Evolutionary conservation across 1,140 invertebrate genomes (phyloP).

Genomic region (Antheraea mylitta): DNA sequence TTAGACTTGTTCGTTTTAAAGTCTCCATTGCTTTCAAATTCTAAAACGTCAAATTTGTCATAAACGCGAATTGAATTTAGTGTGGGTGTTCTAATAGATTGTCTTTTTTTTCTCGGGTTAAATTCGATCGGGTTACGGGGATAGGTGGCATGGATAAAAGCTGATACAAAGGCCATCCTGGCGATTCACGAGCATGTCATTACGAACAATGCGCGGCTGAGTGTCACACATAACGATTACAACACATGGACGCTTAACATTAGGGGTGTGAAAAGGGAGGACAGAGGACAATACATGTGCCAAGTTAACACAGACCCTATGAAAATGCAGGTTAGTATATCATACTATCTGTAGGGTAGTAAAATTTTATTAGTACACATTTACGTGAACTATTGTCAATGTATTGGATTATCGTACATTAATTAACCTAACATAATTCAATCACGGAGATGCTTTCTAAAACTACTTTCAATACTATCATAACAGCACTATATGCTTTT

Average conservation of each 20-base stretch:
- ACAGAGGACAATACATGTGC: constrained; percentile 94
- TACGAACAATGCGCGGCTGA: constrained; percentile 91
- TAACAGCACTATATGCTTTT: too few species aligned
- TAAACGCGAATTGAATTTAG: background rate
- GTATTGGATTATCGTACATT: too few species aligned
- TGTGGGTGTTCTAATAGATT: background rate
- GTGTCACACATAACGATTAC: constrained; percentile 92
- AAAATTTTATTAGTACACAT: too few species aligned
- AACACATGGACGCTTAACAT: constrained; percentile 94
- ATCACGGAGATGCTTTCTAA: too few species aligned
- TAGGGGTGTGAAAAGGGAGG: constrained; percentile 88
- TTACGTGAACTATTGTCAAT: too few species aligned
- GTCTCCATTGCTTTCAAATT: constrained; percentile 54
- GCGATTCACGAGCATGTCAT: constrained; percentile 96
- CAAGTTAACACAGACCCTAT: constrained; percentile 97
- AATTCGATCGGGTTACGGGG: constrained; percentile 32
- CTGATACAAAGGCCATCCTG: constrained; percentile 93
- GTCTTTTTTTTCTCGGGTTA: constrained; percentile 6
- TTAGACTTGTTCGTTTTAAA: constrained; percentile 69
- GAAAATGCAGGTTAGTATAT: constrained; percentile 88
- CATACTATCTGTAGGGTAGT: background rate
- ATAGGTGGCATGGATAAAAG: constrained; percentile 96
- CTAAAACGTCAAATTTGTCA: constrained; percentile 17
- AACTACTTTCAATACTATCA: too few species aligned
- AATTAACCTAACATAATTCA: too few species aligned